Evolutionary conservation across 2,113 vertebrate species (phyloP).

Genomic region (Heptranchias perlo): DNA sequence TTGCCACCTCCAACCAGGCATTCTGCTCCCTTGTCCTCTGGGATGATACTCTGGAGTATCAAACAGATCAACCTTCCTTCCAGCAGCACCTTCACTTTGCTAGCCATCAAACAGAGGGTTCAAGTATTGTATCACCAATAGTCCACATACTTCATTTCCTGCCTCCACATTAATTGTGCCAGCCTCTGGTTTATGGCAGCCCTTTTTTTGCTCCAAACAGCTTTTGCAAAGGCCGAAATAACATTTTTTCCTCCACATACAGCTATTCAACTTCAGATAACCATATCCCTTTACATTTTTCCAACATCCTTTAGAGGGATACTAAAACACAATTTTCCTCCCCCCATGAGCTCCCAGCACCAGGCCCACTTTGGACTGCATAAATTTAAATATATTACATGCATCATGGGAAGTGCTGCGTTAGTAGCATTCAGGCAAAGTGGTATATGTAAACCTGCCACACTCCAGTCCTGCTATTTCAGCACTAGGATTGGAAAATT

Average conservation of each 20-base stretch:
- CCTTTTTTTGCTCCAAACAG: neutral
- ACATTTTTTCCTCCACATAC: neutral
- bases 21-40: neutral
- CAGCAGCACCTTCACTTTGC: neutral
- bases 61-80: neutral
- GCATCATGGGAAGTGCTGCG: too few relatives aligned
- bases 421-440: too few relatives aligned
- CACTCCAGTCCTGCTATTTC: too few relatives aligned
- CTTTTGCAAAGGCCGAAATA: neutral
- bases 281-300: neutral
- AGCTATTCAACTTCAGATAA: too few relatives aligned
- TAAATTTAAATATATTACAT: too few relatives aligned
- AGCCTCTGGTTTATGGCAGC: neutral
- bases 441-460: too few relatives aligned
- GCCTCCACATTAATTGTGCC: neutral
- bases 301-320: neutral
- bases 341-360: too few relatives aligned
- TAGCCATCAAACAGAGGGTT: neutral
- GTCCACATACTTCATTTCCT: neutral
- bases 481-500: too few relatives aligned
- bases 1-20: neutral
- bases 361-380: too few relatives aligned
- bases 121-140: neutral
- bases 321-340: neutral
- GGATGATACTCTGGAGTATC: neutral